Base-by-base conservation (phyloP, 2,888 invertebrate species). In the Malacosoma neustria region DNA sequence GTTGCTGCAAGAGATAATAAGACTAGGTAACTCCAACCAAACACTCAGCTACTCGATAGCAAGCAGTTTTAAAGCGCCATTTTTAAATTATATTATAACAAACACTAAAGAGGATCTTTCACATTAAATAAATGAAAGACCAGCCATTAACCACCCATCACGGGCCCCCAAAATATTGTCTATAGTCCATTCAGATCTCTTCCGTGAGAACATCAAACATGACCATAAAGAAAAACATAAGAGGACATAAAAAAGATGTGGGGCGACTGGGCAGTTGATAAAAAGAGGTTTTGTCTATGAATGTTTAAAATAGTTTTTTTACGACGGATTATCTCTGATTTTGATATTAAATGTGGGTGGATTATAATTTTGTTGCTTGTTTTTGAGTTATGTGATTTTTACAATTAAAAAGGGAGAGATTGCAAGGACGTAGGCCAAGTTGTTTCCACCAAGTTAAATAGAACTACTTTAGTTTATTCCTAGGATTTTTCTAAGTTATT, bases 181-280 rank as follows among this genome's bases (percentile, higher is more conserved):
- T 22, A 22, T 51, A 62, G 75, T 73, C 75, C 73, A 75, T 79
- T 74, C 72, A 77, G 64, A 61, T 71, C 79, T 76, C 32, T 73
- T 76, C 79, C 82, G 82, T 84, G 82, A 81, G 82, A 84, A 84
- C 73, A 22, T 70, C 72, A 81, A 81, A 82, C 59, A 82, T 60
- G 63, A 61, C 61, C 70, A 72, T 71, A 73, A 58, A 67, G 60
- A 76, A 77, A 76, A 75, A 77, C 46, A 54, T 56, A 55, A 56
- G 59, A 65, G 62, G 64, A 57, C 44, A 52, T 54, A 79, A 79
- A 79, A 80, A 79, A 71, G 52, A 57, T 68, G 62, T 63, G 80
- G 72, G 68, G 69, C 51, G 63, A 80, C 63, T 80, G 82, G 82
- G 73, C 82, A 82, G 73, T 79, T 80, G 79, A 22, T 22, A 22